Evolutionary conservation across 37 sponge, comb jelly and placozoan genomes (phyloP).

Genomic region (Theonella swinhoei): DNA sequence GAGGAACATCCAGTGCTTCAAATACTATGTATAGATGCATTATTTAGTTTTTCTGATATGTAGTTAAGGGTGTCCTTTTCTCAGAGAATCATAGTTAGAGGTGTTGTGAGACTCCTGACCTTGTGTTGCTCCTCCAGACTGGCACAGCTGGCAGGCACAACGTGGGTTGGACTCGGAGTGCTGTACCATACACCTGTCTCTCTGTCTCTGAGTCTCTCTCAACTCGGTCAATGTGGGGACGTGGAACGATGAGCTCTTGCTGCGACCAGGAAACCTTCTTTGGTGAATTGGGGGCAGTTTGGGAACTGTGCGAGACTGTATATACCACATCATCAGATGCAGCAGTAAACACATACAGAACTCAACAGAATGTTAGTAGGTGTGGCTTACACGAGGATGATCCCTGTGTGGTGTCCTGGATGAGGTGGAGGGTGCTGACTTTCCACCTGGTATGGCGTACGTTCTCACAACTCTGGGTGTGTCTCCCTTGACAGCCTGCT

Average conservation of each 20-base stretch:
- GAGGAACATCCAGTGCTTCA: too few species aligned
- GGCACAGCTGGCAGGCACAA: conserved; percentile 64
- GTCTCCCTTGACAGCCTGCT: neutral
- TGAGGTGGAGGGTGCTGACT: too few species aligned
- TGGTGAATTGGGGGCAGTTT: conserved; percentile 66
- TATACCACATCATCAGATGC: neutral
- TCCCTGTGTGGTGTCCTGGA: too few species aligned
- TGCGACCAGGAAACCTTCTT: neutral
- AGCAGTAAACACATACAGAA: neutral
- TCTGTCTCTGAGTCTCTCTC: neutral
- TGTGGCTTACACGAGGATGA: too few species aligned
- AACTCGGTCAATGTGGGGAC: conserved; percentile 54
- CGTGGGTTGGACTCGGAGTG: conserved; percentile 65
- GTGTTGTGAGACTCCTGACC: neutral
- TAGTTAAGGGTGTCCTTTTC: too few species aligned
- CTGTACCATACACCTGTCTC: conserved; percentile 26
- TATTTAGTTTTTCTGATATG: too few species aligned
- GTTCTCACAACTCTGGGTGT: neutral
- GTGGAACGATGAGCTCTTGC: conserved; percentile 4
- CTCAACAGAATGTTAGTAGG: too few species aligned
- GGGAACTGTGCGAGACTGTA: conserved; percentile 54
- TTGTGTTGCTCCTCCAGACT: neutral
- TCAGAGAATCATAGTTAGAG: too few species aligned
- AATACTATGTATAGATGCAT: too few species aligned
- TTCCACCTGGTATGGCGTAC: neutral